These are phyloP conservation scores for Ophraella communa DNA, from an alignment of 2,888 invertebrate species.

Conservation along the genomic window DNA sequence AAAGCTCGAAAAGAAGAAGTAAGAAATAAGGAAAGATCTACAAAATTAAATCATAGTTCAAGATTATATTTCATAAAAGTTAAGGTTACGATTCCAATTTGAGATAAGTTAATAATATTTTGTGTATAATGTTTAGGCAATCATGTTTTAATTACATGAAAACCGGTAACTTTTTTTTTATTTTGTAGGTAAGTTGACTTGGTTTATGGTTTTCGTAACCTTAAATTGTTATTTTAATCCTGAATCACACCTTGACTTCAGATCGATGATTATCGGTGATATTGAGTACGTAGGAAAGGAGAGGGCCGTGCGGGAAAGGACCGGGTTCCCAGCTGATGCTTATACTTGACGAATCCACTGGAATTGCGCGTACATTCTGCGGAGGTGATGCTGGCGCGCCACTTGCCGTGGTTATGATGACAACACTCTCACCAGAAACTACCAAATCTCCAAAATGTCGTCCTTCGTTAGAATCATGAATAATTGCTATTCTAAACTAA, in stretches of 20 bases:
- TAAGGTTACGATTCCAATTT: not conserved
- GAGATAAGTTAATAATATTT: not conserved
- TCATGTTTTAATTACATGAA: too few relatives aligned
- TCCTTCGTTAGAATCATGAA: slow-evolving; percentile 64
- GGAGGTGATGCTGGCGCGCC: slow-evolving; percentile 81
- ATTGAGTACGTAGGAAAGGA: slow-evolving; percentile 83
- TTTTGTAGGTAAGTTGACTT: too few relatives aligned
- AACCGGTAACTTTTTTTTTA: too few relatives aligned
- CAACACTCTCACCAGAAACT: slow-evolving; percentile 74
- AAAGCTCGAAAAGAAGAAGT: not conserved
- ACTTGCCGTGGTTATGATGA: slow-evolving; percentile 75
- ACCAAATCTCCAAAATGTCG: slow-evolving; percentile 63
- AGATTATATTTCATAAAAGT: not conserved
- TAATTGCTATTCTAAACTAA: slow-evolving; percentile 87
- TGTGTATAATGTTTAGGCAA: too few relatives aligned
- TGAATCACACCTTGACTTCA: slow-evolving; percentile 58
- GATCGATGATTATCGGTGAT: slow-evolving; percentile 63
- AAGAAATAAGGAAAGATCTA: not conserved
- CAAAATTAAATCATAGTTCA: not conserved
- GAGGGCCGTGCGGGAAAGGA: slow-evolving; percentile 84
- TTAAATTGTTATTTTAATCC: not conserved
- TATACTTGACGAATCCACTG: slow-evolving; percentile 82
- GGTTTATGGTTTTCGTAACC: not conserved
- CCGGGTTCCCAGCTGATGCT: slow-evolving; percentile 91
- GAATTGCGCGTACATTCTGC: slow-evolving; percentile 74